Evolutionary conservation across 2,797 vertebrate genomes (phyloP).

Genomic region (Gymnoscopelus braueri): DNA sequence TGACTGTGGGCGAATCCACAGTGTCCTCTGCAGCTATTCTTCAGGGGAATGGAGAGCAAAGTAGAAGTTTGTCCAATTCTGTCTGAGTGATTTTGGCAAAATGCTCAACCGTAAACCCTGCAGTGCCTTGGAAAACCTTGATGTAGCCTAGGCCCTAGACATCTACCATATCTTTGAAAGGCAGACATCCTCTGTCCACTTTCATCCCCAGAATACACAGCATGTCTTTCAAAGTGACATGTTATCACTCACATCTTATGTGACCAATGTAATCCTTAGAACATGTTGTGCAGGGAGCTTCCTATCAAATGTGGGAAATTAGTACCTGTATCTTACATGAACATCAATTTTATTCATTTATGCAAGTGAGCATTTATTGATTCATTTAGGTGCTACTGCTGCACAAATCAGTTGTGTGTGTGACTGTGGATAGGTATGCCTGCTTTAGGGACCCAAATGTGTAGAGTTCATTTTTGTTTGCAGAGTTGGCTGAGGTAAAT

Average conservation of each 20-base stretch:
- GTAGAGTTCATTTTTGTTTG: conserved; percentile 34
- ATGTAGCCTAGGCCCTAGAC: too few relatives aligned
- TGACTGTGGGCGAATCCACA: not conserved
- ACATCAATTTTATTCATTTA: not conserved
- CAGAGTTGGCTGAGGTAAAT: conserved; percentile 27
- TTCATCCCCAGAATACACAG: not conserved
- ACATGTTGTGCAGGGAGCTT: too few relatives aligned
- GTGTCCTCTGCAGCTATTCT: not conserved
- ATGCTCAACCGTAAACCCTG: not conserved
- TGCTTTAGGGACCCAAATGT: not conserved
- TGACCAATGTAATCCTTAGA: not conserved
- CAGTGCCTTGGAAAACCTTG: not conserved
- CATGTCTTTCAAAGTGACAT: not conserved
- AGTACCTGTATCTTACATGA: too few relatives aligned
- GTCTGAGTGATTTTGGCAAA: not conserved
- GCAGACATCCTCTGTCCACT: not conserved
- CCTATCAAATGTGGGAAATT: too few relatives aligned
- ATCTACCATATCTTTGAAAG: not conserved
- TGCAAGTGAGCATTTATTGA: not conserved
- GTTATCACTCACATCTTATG: not conserved
- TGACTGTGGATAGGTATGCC: too few relatives aligned
- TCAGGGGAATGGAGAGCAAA: not conserved
- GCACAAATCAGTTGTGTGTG: not conserved
- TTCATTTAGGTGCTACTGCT: not conserved
- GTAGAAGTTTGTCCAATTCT: not conserved